Base-by-base conservation (phyloP, 2,888 invertebrate genomes). In the Eudasyphora cyanicolor region DNA sequence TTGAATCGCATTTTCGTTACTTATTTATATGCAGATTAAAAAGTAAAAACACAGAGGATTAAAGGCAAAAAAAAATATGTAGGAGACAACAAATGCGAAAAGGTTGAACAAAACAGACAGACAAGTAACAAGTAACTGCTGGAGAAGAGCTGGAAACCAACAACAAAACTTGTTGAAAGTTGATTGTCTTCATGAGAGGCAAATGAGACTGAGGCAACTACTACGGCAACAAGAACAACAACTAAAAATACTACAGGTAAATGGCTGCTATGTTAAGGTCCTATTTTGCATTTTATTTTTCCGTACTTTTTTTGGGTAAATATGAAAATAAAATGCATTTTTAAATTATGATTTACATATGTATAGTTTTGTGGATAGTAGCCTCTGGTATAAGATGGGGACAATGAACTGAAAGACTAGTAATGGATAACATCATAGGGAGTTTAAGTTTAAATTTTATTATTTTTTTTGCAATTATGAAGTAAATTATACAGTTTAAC, bases 101-200 rank as follows among this genome's bases (percentile, higher is more conserved):
- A 29, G 29, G n/a, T 60, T 29, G 60, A 60, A 5, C 17, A 49
- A 29, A 60, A 29, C 60, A n/a, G 14, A 12, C 32, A 21, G 24
- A n/a, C 14, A 60, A 60, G 57, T 57, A 27, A 57, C 57, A n/a
- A n/a, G n/a, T n/a, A n/a, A n/a, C n/a, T n/a, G n/a, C n/a, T n/a
- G n/a, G 7, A 27, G n/a, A 27, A 21, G 24, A 57, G 14, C 10
- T 19, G 14, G 27, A 29, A 49, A 29, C 12, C 21, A 19, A 60
- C n/a, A 60, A 17, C 1, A 27, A 27, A 27, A 60, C 42, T 42
- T 42, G 42, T 42, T 67, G 42, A 42, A 42, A 67, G 67, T 67
- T 67, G 67, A 67, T 67, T 67, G 67, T 67, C 67, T 67, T 67
- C 67, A 24, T 67, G 67, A 67, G 67, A 24, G 67, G 67, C 67